Evolutionary conservation across 2,888 invertebrate species (phyloP), one percentile per base, ranked within the genome.

Genomic region (Hirtodrosophila histrioides): DNA sequence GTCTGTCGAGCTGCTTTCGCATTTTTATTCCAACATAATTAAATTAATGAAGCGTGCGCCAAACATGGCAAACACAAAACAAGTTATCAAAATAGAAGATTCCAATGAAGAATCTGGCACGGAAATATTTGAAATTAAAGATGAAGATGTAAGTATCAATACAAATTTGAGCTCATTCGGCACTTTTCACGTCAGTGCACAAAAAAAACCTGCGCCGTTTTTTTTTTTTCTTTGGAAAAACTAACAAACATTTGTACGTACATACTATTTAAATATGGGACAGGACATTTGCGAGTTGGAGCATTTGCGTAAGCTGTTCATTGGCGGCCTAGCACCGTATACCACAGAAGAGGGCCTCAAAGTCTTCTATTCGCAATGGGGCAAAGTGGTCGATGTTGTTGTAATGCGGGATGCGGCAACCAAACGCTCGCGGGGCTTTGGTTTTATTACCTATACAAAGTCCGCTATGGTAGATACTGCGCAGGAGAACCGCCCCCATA

Each of bases 391-490:
- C 0, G 98, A 98, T 92, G 98, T 98, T 1, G 98, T 98, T 9
- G 98, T 98, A 0, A 98, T 98, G 98, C 97, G 97, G 89, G 98
- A 98, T 90, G 96, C 97, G 0, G 95, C 95, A 84, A 98, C 98
- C 0, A 97, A 97, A 88, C 93, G 98, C 57, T 99, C 99, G 0
- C 93, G 99, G 72, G 99, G 99, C 0, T 99, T 99, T 92, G 99
- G 99, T 10, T 99, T 99, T 90, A 97, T 99, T 57, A 99, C 99
- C 7, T 99, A 98, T 90, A 96, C 97, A 6, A 93, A 95, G 79
- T 96, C 97, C 3, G 95, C 95, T 61, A 97, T 97, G 97, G 97
- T 99, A 3, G 98, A 99, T 92, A 97, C 96, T 88, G 98, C 99
- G 5, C 99, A 99, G 90, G 94, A 93, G 84, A 94, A 95, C 45